Evolutionary conservation across 2,113 vertebrate species (phyloP), one percentile per base, ranked within the genome.

Genomic region (Poecile atricapillus): DNA sequence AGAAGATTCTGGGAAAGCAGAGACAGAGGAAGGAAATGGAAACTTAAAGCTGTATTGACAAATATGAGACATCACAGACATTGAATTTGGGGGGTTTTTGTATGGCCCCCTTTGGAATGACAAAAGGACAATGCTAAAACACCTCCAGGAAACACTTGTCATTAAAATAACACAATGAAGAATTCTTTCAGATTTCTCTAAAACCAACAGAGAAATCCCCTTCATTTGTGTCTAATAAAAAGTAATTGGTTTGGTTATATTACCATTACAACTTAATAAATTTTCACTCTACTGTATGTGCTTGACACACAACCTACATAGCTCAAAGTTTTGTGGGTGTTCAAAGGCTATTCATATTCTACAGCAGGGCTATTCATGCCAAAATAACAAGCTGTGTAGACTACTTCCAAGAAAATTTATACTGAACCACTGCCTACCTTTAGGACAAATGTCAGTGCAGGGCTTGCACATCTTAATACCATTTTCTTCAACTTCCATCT

Each of bases 401-500:
- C 8, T 7, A 31, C 27, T 33, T n/a, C 8, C 15, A 90, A 56
- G 33, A 39, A 75, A 63, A 83, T 46, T 82, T 60, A 21, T 15
- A 33, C 18, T 15, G 30, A 87, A 78, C 28, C 16, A 13, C 18
- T 62, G 73, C 97, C 63, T 87, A 99, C 99, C 99, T 99, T 99
- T 99, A 6, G 99, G 99, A 63, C 99, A 99, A 97, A 99, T 99
- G 95, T 99, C 99, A 15, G 99, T 99, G 80, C 99, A 99, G 49
- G 99, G 99, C 84, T 99, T 99, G 94, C 99, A 99, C 98, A 99
- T 99, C 94, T 99, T 99, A 96, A 99, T 98, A 4, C 98, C 98
- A 87, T 99, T 99, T 98, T 99, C 99, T 97, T 99, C 99, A 70
- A 99, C 98, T 79, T 99, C 99, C 99, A 99, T 99, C 97, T 99